Evolutionary conservation across 2,113 vertebrate genomes (phyloP).

Genomic region (Eurystomus gularis): DNA sequence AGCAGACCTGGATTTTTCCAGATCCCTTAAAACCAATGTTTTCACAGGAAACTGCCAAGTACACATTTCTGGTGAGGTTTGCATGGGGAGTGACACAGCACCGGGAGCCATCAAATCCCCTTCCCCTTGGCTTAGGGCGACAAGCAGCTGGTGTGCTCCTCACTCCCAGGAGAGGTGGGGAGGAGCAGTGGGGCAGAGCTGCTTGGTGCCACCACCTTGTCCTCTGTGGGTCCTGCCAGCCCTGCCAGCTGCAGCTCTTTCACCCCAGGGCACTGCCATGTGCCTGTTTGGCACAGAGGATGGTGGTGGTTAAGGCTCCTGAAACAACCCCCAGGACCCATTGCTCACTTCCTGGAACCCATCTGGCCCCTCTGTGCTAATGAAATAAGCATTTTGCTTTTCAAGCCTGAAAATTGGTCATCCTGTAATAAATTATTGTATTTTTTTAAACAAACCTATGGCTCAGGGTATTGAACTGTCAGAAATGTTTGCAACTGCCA

Average conservation of each 20-base stretch:
- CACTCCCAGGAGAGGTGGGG: too few relatives aligned
- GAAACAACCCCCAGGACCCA: background rate
- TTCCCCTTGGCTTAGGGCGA: background rate
- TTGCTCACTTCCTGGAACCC: background rate
- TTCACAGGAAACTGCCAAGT: background rate
- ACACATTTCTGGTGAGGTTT: background rate
- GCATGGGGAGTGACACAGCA: background rate
- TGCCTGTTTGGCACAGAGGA: background rate
- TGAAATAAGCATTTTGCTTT: background rate
- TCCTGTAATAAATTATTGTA: conserved; percentile 22
- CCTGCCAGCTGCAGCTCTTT: background rate
- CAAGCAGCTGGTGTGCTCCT: background rate
- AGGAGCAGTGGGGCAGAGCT: background rate
- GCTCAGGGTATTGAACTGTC: background rate
- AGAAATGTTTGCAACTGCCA: background rate
- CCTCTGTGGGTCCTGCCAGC: background rate
- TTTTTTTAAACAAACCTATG: background rate
- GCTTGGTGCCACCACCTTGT: background rate
- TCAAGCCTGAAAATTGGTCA: background rate
- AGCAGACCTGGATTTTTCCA: background rate
- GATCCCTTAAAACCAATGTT: background rate
- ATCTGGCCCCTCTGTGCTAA: background rate
- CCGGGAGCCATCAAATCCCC: background rate
- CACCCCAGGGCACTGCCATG: background rate
- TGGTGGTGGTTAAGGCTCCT: background rate